Base-by-base conservation (phyloP, 35 echinoderm and acorn worm species). In the Acanthaster planci region DNA sequence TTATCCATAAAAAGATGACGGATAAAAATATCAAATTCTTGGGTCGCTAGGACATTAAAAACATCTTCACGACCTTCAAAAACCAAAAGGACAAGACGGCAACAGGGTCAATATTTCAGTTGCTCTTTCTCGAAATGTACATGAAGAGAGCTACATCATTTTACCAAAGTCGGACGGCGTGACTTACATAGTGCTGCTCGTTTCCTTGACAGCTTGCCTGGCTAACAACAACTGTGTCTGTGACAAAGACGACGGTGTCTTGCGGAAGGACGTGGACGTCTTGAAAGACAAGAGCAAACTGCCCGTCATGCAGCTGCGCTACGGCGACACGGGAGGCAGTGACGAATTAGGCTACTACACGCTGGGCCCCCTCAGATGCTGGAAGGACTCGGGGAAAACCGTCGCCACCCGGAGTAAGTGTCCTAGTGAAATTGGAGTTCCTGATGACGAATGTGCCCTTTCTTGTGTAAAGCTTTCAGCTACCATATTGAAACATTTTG, bases 251-350 rank as follows among this genome's bases (percentile, higher is more conserved):
- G 85, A 87, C 51, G 30, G 78, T 78, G 76, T 87, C 38, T 55
- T 42, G 42, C 85, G 85, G 3, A 77, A 38, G 26, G 85, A 87
- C 38, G 72, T 35, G 12, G 85, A 75, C 42, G 18, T 21, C 16
- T 42, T 87, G 29, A 78, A 72, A 18, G 85, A 87, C 3, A 87
- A 87, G 77, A 37, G 52, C 35, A 78, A 78, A 15, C 50, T 87
- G n/a, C 85, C 85, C 14, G 85, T 87, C 30, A 26, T 75, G 14
- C 18, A 87, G 18, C 30, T 87, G 26, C 31, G 72, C 2, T 51
- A 78, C 2, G 85, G 85, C 31, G 85, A 87, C 52, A 87, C 85
- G 3, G 76, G 76, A 8, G 51, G 67, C 32, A 21, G 26, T 26
- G 76, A 39, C 27, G 85, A 87, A 55, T 26, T 27, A 7, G 85